These are phyloP conservation scores for Drosophila punjabiensis DNA, from an alignment of 1,140 invertebrate genomes.

Conservation along the genomic window DNA sequence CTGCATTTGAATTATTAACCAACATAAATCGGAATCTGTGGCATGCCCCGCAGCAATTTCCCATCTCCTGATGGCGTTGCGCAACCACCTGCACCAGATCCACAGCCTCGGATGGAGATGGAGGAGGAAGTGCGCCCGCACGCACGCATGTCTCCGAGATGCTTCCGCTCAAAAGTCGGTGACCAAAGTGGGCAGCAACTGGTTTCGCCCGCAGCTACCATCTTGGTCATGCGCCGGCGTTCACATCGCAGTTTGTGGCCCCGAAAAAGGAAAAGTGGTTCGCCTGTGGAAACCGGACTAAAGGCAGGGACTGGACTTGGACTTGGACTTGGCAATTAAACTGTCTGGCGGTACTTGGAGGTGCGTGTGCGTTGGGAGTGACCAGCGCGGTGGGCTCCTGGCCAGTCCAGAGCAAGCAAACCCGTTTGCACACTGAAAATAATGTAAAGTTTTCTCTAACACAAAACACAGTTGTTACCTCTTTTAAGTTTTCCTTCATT, in stretches of 20 bases:
- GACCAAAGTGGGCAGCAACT: conserved; percentile 29
- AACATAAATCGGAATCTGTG: conserved; percentile 29
- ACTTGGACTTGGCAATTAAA: conserved; percentile 23
- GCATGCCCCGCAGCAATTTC: conserved; percentile 12
- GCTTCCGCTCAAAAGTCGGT: conserved; percentile 32
- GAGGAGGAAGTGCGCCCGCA: conserved; percentile 21
- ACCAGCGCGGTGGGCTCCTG: background rate
- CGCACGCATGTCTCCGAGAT: conserved; percentile 6
- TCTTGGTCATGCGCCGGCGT: background rate
- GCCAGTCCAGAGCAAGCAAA: conserved; percentile 9
- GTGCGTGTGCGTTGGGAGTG: conserved; percentile 20
- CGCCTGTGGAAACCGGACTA: conserved; percentile 23
- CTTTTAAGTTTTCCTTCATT: background rate
- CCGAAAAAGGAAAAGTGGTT: conserved; percentile 41
- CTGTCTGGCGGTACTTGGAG: conserved; percentile 17
- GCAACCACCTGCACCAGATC: conserved; percentile 22
- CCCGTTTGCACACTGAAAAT: conserved; percentile 10
- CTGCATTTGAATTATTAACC: conserved; percentile 21
- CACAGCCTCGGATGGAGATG: background rate
- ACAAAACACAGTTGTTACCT: background rate
- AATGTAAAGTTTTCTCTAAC: background rate
- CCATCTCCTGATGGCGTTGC: conserved; percentile 3
- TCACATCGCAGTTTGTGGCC: conserved; percentile 23
- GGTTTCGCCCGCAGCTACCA: conserved; percentile 20
- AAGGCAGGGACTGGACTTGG: conserved; percentile 15